A percentile compares a stretch with the other conserved stretches of the same genome.
These are phyloP conservation scores for Poecilia latipinna DNA, from an alignment of 2,113 vertebrate species.

Conservation along the genomic window DNA sequence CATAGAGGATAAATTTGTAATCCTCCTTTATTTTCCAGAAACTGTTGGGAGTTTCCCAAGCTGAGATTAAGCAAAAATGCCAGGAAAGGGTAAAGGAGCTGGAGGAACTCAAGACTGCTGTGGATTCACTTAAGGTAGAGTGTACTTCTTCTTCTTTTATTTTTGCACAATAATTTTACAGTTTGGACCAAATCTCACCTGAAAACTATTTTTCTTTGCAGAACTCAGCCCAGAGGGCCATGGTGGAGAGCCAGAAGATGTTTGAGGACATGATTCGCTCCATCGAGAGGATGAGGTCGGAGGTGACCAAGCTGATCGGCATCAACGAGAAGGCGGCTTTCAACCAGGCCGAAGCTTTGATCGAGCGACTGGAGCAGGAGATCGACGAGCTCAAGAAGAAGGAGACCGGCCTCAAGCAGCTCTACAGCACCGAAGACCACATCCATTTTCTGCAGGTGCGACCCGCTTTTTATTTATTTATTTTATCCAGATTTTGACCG, in stretches of 20 bases:
- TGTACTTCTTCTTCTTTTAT: background rate
- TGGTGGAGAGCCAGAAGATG: constrained; percentile 85
- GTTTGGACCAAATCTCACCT: background rate
- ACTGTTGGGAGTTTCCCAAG: constrained; percentile 81
- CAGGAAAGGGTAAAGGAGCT: constrained; percentile 84
- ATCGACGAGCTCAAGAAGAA: constrained; percentile 84
- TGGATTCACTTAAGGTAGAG: constrained; percentile 82
- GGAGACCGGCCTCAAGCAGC: constrained; percentile 81
- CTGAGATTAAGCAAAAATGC: constrained; percentile 83
- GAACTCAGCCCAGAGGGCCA: constrained; percentile 84
- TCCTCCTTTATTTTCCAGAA: constrained; percentile 70
- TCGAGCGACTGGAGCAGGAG: constrained; percentile 83
- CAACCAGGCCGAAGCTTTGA: constrained; percentile 80
- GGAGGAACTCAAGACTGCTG: constrained; percentile 81
- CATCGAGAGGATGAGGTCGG: constrained; percentile 85
- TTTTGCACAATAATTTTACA: background rate
- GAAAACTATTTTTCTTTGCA: constrained; percentile 27
- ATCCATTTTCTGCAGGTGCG: constrained; percentile 84
- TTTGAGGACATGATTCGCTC: constrained; percentile 85
- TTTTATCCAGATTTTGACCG: no score
- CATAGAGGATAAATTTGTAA: constrained; percentile 8
- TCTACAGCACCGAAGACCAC: constrained; percentile 85
- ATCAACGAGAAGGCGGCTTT: constrained; percentile 84
- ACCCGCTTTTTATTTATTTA: no score
- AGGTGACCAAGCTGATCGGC: constrained; percentile 83